Conservation (phyloP, 2,113 vertebrate species). For the Gymnocephalus cernua region DNA sequence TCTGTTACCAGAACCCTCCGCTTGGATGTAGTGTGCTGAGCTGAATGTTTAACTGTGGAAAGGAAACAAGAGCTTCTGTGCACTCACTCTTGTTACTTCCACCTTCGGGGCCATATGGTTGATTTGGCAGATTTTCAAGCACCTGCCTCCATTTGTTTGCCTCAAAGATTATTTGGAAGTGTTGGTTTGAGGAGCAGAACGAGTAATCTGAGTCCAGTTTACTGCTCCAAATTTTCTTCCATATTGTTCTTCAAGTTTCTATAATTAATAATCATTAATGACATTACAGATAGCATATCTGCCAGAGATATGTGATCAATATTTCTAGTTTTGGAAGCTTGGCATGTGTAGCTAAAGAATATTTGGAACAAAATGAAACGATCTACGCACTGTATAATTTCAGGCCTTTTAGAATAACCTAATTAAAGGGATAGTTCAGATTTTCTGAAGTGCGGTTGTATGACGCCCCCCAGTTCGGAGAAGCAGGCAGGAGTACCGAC, state of each 20-base stretch:
- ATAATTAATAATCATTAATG: background rate
- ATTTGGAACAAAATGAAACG: background rate
- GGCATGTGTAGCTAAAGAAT: background rate
- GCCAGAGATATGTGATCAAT: background rate
- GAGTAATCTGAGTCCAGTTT: background rate
- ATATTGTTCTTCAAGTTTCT: background rate
- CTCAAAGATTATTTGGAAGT: conserved; percentile 50
- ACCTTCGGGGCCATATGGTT: conserved; percentile 66
- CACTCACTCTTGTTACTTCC: conserved; percentile 58
- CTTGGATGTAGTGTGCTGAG: conserved; percentile 52
- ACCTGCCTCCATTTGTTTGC: conserved; percentile 66
- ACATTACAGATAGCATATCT: background rate
- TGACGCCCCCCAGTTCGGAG: too few species aligned
- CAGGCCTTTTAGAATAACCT: too few species aligned
- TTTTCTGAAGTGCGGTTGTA: too few species aligned
- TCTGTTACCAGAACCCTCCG: conserved; percentile 64
- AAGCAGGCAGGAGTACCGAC: too few species aligned
- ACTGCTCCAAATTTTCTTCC: background rate
- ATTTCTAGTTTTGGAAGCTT: background rate
- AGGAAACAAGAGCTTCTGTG: conserved; percentile 53
- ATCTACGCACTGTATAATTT: background rate
- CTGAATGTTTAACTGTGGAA: conserved; percentile 31
- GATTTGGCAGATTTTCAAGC: conserved; percentile 69
- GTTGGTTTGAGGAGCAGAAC: conserved; percentile 3
- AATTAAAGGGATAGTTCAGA: too few species aligned